A percentile compares a stretch with the other conserved stretches of the same genome.
phyloP scores from a whole-genome alignment of 1,140 invertebrate genomes.

The Odontomachus brunneus region DNA sequence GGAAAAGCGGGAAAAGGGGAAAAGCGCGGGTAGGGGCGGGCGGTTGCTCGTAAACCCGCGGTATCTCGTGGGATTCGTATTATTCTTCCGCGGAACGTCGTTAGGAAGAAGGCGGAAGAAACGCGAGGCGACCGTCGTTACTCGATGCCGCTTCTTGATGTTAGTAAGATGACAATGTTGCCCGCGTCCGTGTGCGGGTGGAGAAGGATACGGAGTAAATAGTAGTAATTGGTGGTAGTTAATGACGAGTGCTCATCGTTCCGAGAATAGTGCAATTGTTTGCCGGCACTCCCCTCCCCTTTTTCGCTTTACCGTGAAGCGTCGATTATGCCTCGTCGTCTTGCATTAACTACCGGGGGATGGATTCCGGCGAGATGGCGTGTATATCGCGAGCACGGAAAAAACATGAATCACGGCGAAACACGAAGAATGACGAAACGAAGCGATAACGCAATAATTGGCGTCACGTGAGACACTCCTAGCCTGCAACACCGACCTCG shows the following conservation, averaged over 20 bases:
- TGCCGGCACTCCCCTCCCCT: background rate
- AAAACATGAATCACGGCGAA: no score
- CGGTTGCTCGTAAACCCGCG: constrained; percentile 61
- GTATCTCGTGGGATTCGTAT: constrained; percentile 68
- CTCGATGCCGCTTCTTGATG: constrained; percentile 1
- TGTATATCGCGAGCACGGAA: background rate
- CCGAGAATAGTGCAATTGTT: constrained; percentile 9
- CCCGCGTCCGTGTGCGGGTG: background rate
- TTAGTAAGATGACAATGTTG: background rate
- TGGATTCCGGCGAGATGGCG: background rate
- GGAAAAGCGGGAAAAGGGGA: constrained; percentile 14
- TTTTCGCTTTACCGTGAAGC: background rate
- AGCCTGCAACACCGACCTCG: background rate
- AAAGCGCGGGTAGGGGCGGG: background rate
- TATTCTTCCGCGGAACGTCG: constrained; percentile 67
- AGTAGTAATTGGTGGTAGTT: constrained; percentile 43
- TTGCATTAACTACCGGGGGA: constrained; percentile 3
- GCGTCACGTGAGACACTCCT: background rate
- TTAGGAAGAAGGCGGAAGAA: constrained; percentile 44
- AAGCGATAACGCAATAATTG: background rate
- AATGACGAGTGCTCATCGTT: constrained; percentile 11
- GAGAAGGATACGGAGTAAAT: constrained; percentile 5
- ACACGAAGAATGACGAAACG: no score
- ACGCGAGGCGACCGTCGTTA: background rate
- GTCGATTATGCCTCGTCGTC: constrained; percentile 18